Percentiles rank a stretch among this genome's conserved stretches.
Evolutionary conservation across 2,113 vertebrate species (phyloP).

Genomic region (Leucosticte australis): DNA sequence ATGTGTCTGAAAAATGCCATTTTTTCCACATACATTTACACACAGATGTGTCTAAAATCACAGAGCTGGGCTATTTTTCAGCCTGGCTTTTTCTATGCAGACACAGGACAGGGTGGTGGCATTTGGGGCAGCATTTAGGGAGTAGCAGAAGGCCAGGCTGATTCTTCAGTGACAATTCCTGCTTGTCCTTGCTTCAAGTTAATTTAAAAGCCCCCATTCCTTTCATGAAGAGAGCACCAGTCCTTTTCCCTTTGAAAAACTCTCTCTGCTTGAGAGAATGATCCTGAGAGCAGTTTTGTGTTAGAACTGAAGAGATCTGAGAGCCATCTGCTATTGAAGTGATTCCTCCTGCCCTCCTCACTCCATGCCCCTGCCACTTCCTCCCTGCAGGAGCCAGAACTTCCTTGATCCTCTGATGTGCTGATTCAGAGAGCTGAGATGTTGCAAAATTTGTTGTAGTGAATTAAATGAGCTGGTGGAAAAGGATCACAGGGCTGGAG

Average conservation of each 20-base stretch:
- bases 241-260: neutral
- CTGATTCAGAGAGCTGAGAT: constrained; percentile 12
- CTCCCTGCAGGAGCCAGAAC: neutral
- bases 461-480: neutral
- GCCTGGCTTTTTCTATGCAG: neutral
- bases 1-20: neutral
- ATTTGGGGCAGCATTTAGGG: neutral
- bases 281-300: constrained; percentile 1
- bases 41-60: neutral
- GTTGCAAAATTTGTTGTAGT: neutral
- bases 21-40: neutral
- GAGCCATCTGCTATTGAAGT: neutral
- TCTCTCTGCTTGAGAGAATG: neutral
- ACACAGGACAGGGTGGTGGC: neutral
- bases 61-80: neutral
- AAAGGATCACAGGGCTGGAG: neutral
- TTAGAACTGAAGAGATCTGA: neutral
- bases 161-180: neutral
- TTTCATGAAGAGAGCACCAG: neutral
- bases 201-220: neutral
- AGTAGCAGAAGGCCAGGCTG: neutral
- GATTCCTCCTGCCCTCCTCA: neutral
- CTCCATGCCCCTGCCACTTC: neutral
- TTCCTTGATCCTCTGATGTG: neutral
- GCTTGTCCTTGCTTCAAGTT: neutral